These are phyloP conservation scores for Prochilodus magdalenae DNA, from an alignment of 2,113 vertebrate genomes.

Conservation along the genomic window DNA sequence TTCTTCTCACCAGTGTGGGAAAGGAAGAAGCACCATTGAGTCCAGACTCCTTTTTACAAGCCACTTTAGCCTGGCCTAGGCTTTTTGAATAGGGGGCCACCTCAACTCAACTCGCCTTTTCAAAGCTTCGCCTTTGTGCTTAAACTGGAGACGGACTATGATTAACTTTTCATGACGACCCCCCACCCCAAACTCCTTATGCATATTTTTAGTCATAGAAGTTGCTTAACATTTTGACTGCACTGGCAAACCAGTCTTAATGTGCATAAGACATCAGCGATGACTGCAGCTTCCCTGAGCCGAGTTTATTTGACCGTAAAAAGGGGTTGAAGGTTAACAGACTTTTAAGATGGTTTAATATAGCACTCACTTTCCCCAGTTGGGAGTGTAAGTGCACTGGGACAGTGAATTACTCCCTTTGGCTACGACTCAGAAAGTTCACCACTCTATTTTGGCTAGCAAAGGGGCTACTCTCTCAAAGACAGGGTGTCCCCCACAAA, in stretches of 20 bases:
- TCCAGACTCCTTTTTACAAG: conserved; percentile 62
- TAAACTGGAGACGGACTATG: conserved; percentile 4
- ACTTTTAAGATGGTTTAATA: conserved; percentile 26
- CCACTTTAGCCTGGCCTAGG: conserved; percentile 47
- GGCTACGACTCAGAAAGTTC: conserved; percentile 4
- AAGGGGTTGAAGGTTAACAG: conserved; percentile 20
- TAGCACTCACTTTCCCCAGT: conserved; percentile 8
- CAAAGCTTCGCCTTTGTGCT: conserved; percentile 61
- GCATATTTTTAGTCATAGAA: background rate
- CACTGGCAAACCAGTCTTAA: background rate
- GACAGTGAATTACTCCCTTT: background rate
- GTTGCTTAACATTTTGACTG: background rate
- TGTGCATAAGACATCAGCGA: background rate
- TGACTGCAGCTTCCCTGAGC: conserved; percentile 23
- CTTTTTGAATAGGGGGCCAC: conserved; percentile 65
- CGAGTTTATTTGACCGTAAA: conserved; percentile 17
- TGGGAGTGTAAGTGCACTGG: conserved; percentile 13
- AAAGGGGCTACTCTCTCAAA: background rate
- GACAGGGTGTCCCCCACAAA: background rate
- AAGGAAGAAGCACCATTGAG: conserved; percentile 67
- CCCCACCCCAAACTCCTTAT: background rate
- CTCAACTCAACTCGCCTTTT: conserved; percentile 51
- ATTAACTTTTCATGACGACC: conserved; percentile 19
- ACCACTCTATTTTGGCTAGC: background rate
- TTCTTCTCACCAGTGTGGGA: conserved; percentile 66